Evolutionary conservation across 2,113 vertebrate genomes (phyloP).

Genomic region (Brachyhypopomus occidentalis): DNA sequence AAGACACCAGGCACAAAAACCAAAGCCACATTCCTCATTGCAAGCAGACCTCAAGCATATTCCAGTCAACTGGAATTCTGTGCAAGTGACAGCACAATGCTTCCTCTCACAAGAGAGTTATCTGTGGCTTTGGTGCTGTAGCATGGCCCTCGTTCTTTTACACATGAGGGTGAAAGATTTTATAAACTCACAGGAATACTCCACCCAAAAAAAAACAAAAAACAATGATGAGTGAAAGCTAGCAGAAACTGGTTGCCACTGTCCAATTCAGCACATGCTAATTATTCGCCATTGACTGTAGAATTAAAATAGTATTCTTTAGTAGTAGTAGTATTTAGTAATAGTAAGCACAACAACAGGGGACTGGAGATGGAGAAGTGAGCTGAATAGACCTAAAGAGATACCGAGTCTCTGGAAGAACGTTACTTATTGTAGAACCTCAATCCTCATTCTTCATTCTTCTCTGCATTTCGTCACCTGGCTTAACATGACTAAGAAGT

Average conservation of each 20-base stretch:
- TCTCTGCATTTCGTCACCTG: slow-evolving; percentile 51
- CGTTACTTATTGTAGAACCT: slow-evolving; percentile 32
- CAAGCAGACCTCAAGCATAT: slow-evolving; percentile 30
- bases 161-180: slow-evolving; percentile 46
- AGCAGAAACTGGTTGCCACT: neutral
- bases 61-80: neutral
- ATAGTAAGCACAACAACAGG: neutral
- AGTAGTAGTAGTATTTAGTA: too few relatives aligned
- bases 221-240: neutral
- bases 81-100: slow-evolving; percentile 10
- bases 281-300: neutral
- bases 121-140: slow-evolving; percentile 4
- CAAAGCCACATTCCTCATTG: slow-evolving; percentile 26
- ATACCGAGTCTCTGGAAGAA: slow-evolving; percentile 32
- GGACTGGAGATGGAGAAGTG: neutral
- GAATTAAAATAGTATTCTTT: neutral
- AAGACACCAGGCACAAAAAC: slow-evolving; percentile 18
- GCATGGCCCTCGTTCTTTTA: slow-evolving; percentile 21
- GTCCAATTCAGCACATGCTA: neutral
- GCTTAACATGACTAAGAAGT: slow-evolving; percentile 47
- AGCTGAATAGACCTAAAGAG: slow-evolving; percentile 28
- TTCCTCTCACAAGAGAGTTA: slow-evolving; percentile 31
- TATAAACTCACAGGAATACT: neutral
- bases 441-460: slow-evolving; percentile 53
- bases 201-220: slow-evolving; percentile 15